These are phyloP conservation scores for Dione vanillae DNA, from an alignment of 2,888 invertebrate genomes.

Conservation along the genomic window DNA sequence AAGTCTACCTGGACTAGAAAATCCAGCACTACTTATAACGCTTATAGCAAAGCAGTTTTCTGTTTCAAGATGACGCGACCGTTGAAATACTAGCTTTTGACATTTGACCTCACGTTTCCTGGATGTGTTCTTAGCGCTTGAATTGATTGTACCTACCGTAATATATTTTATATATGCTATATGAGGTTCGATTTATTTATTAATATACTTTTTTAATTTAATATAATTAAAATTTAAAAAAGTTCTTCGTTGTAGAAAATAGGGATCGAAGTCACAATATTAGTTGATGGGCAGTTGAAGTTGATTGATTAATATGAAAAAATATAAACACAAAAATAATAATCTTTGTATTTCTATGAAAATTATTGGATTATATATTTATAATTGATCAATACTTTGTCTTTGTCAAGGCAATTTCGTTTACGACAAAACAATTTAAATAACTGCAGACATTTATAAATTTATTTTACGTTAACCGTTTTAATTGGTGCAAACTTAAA, in stretches of 20 bases:
- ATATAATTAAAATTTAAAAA: too few species aligned
- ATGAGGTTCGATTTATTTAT: background rate
- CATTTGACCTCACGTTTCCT: constrained; percentile 24
- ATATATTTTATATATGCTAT: background rate
- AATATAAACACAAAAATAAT: too few species aligned
- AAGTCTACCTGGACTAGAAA: constrained; percentile 14
- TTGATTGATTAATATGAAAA: too few species aligned
- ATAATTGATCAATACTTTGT: background rate
- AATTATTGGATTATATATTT: background rate
- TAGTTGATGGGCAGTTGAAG: too few species aligned
- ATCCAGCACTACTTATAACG: constrained; percentile 17
- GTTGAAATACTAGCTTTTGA: constrained; percentile 24
- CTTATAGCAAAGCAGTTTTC: constrained; percentile 21
- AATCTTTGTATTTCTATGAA: too few species aligned
- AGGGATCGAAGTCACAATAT: too few species aligned
- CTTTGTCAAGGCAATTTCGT: background rate
- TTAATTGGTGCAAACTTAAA: constrained; percentile 16
- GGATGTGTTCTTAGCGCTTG: constrained; percentile 7
- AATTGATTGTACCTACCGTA: background rate
- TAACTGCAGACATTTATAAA: background rate
- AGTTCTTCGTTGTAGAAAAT: too few species aligned
- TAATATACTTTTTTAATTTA: background rate
- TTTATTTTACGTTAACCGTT: background rate
- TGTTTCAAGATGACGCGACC: constrained; percentile 13
- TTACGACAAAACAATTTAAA: background rate